Base-by-base conservation (phyloP, 2,797 vertebrate genomes). In the Enteromius paludinosus region DNA sequence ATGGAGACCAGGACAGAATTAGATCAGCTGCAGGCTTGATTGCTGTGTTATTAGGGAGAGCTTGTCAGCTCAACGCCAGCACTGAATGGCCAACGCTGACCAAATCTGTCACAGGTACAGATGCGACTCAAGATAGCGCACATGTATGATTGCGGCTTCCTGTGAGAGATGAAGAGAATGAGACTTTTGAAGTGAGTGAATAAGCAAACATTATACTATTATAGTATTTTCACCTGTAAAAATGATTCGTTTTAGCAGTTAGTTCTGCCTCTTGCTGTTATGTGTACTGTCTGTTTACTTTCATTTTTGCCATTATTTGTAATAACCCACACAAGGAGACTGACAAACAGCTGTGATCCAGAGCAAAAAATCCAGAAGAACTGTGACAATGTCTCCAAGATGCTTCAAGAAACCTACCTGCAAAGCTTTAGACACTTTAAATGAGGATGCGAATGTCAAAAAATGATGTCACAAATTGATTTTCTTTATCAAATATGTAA, bases 71-170 rank as follows among this genome's bases (percentile, higher is more conserved):
- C 25, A 78, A 79, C 66, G 88, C 84, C 87, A 81, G 75, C 89
- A 84, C 83, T 89, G 87, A 90, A 90, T 89, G 86, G 83, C 87
- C 90, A 90, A 93, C 88, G n/a, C 89, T 89, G 83, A 92, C 92
- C 88, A 85, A 86, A 92, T 92, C 89, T 90, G 90, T 91, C 89
- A 90, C 89, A 84, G 88, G 92, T 91, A 89, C 88, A 89, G 92
- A 84, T 56, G 56, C 18, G n/a, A 80, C 76, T 71, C 33, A 83
- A 59, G 61, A 59, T 30, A 35, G 43, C 25, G 35, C 83, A 41
- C 20, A 43, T 70, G 68, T 52, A 38, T 61, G 64, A 7, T 7
- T 65, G 77, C 28, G 28, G n/a, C 7, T 69, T 64, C 45, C 30
- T 5, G 7, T 45, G 12, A 56, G 35, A 77, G 47, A 38, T 68